Evolutionary conservation across 2,888 invertebrate genomes (phyloP), one percentile per base, ranked within the genome.

Genomic region (Gymnosoma rotundatum): DNA sequence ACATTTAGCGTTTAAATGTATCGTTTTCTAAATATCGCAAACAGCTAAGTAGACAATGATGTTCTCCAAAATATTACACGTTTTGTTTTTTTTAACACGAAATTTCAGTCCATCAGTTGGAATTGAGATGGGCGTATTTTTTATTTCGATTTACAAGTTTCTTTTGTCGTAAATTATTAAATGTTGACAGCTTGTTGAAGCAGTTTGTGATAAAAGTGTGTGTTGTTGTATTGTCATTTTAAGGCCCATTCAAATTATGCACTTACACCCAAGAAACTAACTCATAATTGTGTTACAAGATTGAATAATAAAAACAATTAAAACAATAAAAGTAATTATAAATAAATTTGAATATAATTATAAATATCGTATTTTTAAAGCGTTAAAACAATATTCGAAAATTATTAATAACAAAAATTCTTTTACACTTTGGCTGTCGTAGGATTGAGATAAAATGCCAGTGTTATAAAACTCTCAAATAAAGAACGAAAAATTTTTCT

Each of bases 131-230:
- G 85, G 86, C 86, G 86, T 85, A 70, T 69, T 70, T 58, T 74
- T 38, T 50, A 38, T 66, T 67, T 56, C 21, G 70, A 66, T 36
- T 80, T 75, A 72, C 80, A 80, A 54, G 72, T 86, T 48, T 76
- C 50, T 76, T 76, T 74, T 66, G 58, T 76, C 85, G 74, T 85
- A 86, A 86, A 86, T 86, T 76, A 85, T 73, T 45, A 75, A 58
- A 81, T 76, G 86, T 79, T 86, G 85, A 86, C 86, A 86, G 86
- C 60, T 73, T 80, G 54, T 80, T 74, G 67, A 69, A 72, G 67
- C 69, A 70, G 52, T 61, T 81, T 74, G 60, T 73, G 45, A 56
- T 52, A 70, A 78, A 52, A 54, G 14, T 48, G 38, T 81, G n/a
- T 21, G 64, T 78, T 84, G 73, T 70, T 70, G 73, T 50, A 56